Evolutionary conservation across 2,113 vertebrate genomes (phyloP), one percentile per base, ranked within the genome.

Genomic region (Prunella fulvescens): DNA sequence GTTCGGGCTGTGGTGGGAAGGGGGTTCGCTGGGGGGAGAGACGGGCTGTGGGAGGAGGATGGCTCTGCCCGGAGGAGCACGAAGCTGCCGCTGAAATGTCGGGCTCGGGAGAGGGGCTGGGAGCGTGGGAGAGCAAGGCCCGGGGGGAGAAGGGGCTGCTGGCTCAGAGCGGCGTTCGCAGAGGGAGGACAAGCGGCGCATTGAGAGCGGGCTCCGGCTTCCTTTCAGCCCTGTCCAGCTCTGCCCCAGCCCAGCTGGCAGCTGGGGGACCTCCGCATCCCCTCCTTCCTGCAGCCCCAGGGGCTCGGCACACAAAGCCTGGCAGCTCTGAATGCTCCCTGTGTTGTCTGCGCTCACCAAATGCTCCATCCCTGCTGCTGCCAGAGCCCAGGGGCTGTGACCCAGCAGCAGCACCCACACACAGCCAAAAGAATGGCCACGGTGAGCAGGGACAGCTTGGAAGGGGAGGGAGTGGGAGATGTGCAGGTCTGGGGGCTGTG

Each of bases 251-350:
- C 92, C 93, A 96, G 86, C 94, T 92, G 82, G 86, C 91, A 92
- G 92, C 90, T 71, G 87, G 47, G 81, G 81, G 72, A 13, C 39
- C 15, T 33, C 24, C 70, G 39, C 54, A 2, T 24, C 51, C n/a
- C 45, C 37, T 37, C 19, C 88, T 64, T 51, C 80, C 88, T 19
- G 82, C 88, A 69, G 93, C 92, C 90, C 81, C 8, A 5, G 74
- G 90, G 70, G 79, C 69, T 77, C 58, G 0, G 40, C 3, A 51
- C 93, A 88, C 92, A 95, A 79, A 95, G 81, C 70, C 82, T 29
- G 81, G 74, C 90, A 70, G 74, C 85, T 73, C 71, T 94, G 28
- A 95, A 93, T 86, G 88, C 81, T 80, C 28, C n/a, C 81, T 76
- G 58, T 92, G 88, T 95, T 94, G 81, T 80, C 93, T 73, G 73